Conservation (phyloP, 2,797 vertebrate genomes). For the Vespertilio murinus region DNA sequence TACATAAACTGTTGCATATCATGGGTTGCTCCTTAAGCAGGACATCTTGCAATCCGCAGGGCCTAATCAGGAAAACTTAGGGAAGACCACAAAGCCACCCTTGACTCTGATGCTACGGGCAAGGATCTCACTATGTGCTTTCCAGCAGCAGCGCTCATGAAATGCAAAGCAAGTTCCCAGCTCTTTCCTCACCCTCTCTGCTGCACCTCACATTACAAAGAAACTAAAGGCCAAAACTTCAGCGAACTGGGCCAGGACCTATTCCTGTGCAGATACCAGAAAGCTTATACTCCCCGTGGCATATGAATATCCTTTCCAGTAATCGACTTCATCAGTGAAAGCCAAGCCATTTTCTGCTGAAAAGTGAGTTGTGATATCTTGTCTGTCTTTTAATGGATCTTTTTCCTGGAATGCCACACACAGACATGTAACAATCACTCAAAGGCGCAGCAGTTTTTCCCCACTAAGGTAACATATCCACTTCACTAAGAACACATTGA, state of each 20-base stretch:
- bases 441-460: not conserved
- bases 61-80: not conserved
- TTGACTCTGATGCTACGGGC: not conserved
- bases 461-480: not conserved
- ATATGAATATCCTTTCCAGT: not conserved
- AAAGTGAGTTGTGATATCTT: constrained; percentile 4
- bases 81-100: not conserved
- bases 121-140: not conserved
- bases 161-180: not conserved
- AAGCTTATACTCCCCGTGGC: not conserved
- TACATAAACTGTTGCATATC: not conserved
- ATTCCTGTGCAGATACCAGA: not conserved
- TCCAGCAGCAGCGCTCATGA: not conserved
- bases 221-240: not conserved
- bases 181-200: not conserved
- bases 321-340: constrained; percentile 12
- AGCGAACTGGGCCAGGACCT: not conserved
- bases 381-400: constrained; percentile 7
- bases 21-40: not conserved
- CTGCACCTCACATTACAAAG: not conserved
- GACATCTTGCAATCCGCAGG: not conserved
- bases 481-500: not conserved
- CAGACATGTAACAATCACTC: not conserved
- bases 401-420: constrained; percentile 29
- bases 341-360: constrained; percentile 16